Base-by-base conservation (phyloP, 2,888 invertebrate species). In the Yponomeuta malinellus region DNA sequence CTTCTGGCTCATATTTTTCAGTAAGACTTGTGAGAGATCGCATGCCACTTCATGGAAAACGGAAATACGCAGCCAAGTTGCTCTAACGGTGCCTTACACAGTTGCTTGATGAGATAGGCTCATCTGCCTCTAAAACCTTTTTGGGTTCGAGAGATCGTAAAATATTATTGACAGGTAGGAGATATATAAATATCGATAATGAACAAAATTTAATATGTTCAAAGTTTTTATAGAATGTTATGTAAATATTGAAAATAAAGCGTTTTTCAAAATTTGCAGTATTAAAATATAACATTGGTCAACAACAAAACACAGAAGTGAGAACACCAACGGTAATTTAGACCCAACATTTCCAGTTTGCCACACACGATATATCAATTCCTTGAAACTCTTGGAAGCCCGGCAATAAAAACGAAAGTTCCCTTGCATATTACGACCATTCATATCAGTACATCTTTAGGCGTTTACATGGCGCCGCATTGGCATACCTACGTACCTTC, bases 71-170 rank as follows among this genome's bases (percentile, higher is more conserved):
- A 15, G 52, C 52, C 52, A 1, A 15, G 52, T 12, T 43, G 43
- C 8, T 8, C 43, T 43, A 59, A 59, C 52, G 52, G 52, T 59
- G 52, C 52, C 52, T 15, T 59, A 59, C 12, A 15, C 12, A 15
- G 5, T 52, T 52, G 52, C 52, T 59, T 59, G 52, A 59, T 59
- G 52, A 59, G 52, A 59, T 59, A 59, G 52, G 52, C 52, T 59
- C 52, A 59, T 59, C 52, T 59, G 52, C 52, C 52, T 59, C 52
- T 59, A 59, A 59, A 59, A 59, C 52, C 52, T 59, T 59, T 59
- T 59, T 59, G 12, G 52, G 5, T 59, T 59, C 52, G 15, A 0
- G 52, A 59, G 52, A 59, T 5, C 52, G 52, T 15, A 59, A 59
- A 15, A 59, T 15, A 8, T 43, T 1, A 43, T 8, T 43, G 43